A percentile compares a stretch with the other conserved stretches of the same genome.
These are phyloP conservation scores for Anthopleura xanthogrammica DNA, from an alignment of 92 coral and sea anemone species.

Conservation along the genomic window DNA sequence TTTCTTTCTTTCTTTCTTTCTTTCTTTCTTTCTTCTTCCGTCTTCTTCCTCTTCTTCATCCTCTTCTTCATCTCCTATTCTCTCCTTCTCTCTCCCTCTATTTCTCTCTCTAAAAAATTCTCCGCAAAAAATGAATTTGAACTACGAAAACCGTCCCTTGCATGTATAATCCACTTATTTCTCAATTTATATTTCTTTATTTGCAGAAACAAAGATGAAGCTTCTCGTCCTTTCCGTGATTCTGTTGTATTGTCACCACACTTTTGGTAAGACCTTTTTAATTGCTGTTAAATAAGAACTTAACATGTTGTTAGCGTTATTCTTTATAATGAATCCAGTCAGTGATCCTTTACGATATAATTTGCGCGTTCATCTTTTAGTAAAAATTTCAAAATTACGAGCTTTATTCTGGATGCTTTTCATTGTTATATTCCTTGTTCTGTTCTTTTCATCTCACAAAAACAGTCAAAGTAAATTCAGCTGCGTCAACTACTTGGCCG, in stretches of 20 bases:
- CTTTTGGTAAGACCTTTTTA: constrained; percentile 2
- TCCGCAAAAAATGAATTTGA: too few relatives aligned
- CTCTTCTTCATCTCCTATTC: too few relatives aligned
- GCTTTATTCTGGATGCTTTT: neutral
- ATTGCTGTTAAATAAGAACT: too few relatives aligned
- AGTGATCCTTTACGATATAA: neutral
- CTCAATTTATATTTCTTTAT: neutral
- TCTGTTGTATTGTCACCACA: neutral
- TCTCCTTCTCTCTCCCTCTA: neutral
- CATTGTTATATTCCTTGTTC: too few relatives aligned
- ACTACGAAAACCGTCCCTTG: too few relatives aligned
- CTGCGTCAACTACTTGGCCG: neutral
- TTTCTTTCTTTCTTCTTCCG: too few relatives aligned
- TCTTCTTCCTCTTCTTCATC: too few relatives aligned
- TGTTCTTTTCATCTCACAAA: neutral
- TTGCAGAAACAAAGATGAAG: constrained; percentile 16
- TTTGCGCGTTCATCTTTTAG: too few relatives aligned
- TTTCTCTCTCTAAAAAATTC: neutral
- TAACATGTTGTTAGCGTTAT: too few relatives aligned
- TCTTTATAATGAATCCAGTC: too few relatives aligned
- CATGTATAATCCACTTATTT: neutral
- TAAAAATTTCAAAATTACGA: too few relatives aligned
- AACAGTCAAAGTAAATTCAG: neutral
- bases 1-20: too few relatives aligned
- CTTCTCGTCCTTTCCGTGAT: neutral